Conservation (phyloP, 2,113 vertebrate genomes). For the Psephotus haematonotus region DNA sequence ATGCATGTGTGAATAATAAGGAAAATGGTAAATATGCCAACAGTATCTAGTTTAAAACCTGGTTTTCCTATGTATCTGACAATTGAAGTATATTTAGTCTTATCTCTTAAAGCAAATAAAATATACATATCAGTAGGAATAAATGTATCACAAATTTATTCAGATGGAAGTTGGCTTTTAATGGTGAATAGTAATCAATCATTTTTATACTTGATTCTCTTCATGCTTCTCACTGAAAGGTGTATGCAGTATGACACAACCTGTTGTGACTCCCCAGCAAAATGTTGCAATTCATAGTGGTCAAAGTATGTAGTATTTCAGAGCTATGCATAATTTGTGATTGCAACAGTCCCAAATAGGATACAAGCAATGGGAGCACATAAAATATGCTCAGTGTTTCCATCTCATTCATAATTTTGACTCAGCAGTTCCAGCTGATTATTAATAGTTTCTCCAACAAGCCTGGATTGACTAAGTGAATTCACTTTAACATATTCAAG, state of each 20-base stretch:
- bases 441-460: slow-evolving; percentile 1
- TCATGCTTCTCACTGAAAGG: background rate
- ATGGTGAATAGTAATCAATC: background rate
- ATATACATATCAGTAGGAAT: accelerated
- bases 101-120: background rate
- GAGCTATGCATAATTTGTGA: slow-evolving; percentile 29
- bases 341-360: slow-evolving; percentile 33
- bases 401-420: slow-evolving; percentile 48
- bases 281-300: slow-evolving; percentile 33
- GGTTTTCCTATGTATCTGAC: background rate
- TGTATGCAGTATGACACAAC: background rate
- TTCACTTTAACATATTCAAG: background rate
- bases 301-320: slow-evolving; percentile 12
- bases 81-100: background rate
- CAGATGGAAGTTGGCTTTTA: background rate
- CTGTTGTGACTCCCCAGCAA: slow-evolving; percentile 4
- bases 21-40: background rate
- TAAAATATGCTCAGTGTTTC: background rate
- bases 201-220: background rate
- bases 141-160: background rate
- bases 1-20: background rate
- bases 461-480: background rate
- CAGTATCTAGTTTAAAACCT: background rate
- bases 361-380: background rate
- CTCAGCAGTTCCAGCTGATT: slow-evolving; percentile 44